Percentiles rank a stretch among this genome's conserved stretches.
These are phyloP conservation scores for Mobula birostris DNA, from an alignment of 2,113 vertebrate species.

Conservation along the genomic window DNA sequence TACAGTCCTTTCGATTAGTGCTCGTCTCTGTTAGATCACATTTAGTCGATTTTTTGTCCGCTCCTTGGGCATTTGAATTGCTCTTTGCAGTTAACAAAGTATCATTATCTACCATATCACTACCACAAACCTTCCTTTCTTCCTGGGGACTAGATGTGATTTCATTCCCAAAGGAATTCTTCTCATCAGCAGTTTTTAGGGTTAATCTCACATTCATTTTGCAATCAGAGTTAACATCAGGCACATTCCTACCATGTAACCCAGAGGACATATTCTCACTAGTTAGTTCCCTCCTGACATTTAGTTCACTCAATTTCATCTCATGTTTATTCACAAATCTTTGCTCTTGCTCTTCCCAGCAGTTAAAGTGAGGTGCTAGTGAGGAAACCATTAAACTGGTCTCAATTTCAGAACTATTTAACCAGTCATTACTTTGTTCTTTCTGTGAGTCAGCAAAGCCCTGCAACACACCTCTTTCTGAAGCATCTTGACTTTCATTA, in stretches of 20 bases:
- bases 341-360: not conserved
- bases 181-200: not conserved
- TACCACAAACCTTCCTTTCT: not conserved
- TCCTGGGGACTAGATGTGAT: not conserved
- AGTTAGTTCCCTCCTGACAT: not conserved
- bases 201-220: not conserved
- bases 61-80: not conserved
- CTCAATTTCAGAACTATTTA: not conserved
- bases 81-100: not conserved
- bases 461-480: not conserved
- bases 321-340: not conserved
- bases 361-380: not conserved
- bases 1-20: constrained; percentile 45
- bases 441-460: not conserved
- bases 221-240: not conserved
- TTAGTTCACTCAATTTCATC: not conserved
- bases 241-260: not conserved
- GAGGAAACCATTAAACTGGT: not conserved
- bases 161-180: not conserved
- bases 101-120: not conserved
- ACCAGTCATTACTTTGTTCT: not conserved
- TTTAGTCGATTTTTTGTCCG: constrained; percentile 41
- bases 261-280: not conserved
- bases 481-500: not conserved
- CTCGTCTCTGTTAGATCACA: constrained; percentile 49